Base-by-base conservation (phyloP, 2,888 invertebrate genomes). In the Patella ulyssiponensis region DNA sequence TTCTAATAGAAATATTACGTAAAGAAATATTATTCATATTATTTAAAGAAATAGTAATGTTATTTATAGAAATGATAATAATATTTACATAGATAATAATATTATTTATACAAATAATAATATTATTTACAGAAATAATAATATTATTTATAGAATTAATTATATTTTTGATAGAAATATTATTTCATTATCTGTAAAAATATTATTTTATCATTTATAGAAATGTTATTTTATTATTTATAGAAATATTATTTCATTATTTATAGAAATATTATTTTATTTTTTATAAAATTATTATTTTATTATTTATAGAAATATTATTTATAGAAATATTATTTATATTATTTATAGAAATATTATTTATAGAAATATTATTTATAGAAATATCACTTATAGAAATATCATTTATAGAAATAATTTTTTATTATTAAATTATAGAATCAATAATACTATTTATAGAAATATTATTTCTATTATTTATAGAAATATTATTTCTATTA, bases 341-440 rank as follows among this genome's bases (percentile, higher is more conserved):
- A 71, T 2, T 20, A 71, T 20, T 20, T 20, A 71, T 17, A 17
- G 27, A n/a, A 71, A 71, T 71, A 71, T n/a, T 71, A 71, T 15
- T 71, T n/a, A 20, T 71, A 71, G 23, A 20, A 58, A 20, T 64
- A 72, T 15, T 44, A 17, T 20, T n/a, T n/a, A n/a, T n/a, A n/a
- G n/a, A n/a, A n/a, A n/a, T n/a, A n/a, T n/a, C n/a, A n/a, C n/a
- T n/a, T n/a, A n/a, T n/a, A n/a, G n/a, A n/a, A n/a, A 17, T 71
- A 71, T 17, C 15, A 71, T 17, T 27, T n/a, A 15, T 51, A 33
- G 51, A 15, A 44, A 14, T 58, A 44, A 9, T 51, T 7, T n/a
- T 52, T 14, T 9, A 53, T 12, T 27, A 44, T 12, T n/a, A n/a
- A n/a, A n/a, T 27, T 15, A 20, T 51, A 72, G 9, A 7, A 54